Percentiles rank a stretch among this genome's conserved stretches.
Evolutionary conservation across 2,797 vertebrate species (phyloP).

Genomic region (Todus mexicanus): DNA sequence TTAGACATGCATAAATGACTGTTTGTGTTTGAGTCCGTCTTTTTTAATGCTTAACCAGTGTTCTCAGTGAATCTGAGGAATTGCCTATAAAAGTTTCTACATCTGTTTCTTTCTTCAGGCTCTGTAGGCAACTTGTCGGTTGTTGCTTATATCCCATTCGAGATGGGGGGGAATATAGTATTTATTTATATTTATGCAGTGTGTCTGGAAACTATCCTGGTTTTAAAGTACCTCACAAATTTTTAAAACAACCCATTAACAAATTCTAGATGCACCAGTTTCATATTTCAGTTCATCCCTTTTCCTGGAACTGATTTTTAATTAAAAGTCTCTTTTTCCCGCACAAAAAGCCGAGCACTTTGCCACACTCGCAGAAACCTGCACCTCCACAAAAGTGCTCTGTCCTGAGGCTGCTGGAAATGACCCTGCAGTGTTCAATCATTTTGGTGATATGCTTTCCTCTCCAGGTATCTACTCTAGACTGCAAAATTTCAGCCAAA

Average conservation of each 20-base stretch:
- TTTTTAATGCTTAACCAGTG: background rate
- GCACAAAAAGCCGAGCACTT: background rate
- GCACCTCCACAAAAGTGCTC: background rate
- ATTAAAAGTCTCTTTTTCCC: background rate
- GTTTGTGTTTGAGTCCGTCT: background rate
- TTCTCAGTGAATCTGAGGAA: constrained; percentile 7
- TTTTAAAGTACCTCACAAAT: background rate
- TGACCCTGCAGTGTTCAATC: background rate
- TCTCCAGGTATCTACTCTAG: background rate
- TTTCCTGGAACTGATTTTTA: background rate
- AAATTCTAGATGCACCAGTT: background rate
- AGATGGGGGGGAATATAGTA: background rate
- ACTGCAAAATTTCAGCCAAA: background rate
- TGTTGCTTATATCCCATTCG: background rate
- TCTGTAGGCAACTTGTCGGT: background rate
- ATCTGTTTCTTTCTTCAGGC: constrained; percentile 68
- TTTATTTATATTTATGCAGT: background rate
- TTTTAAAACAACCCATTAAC: constrained; percentile 5
- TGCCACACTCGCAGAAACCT: background rate
- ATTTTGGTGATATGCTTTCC: background rate
- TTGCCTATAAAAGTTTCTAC: constrained; percentile 31
- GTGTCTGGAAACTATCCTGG: background rate
- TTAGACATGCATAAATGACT: background rate
- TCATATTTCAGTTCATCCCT: background rate
- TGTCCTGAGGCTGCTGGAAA: background rate